Percentiles rank a stretch among this genome's conserved stretches.
phyloP scores from a whole-genome alignment of 2,113 vertebrate species.

The Elaphurus davidianus region DNA sequence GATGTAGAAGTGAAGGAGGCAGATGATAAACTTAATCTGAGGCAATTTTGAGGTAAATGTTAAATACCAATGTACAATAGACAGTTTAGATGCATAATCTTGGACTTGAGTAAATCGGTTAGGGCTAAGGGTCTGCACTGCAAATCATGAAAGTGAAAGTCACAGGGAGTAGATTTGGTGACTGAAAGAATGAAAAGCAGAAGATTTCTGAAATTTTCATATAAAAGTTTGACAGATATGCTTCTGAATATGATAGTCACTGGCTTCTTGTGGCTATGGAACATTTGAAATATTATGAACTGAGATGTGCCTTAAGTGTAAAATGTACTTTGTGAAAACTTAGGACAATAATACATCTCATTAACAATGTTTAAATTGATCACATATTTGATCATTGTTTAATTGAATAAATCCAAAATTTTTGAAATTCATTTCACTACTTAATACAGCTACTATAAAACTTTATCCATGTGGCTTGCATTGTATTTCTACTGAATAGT shows the following conservation, averaged over 20 bases:
- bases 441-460: not conserved
- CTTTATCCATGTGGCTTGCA: not conserved
- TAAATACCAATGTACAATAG: not conserved
- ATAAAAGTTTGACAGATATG: not conserved
- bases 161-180: not conserved
- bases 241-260: not conserved
- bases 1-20: not conserved
- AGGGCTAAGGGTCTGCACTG: not conserved
- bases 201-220: not conserved
- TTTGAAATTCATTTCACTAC: not conserved
- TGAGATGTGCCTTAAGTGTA: not conserved
- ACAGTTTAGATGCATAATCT: not conserved
- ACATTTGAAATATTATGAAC: not conserved
- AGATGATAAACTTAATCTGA: not conserved
- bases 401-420: not conserved
- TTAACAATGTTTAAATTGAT: not conserved
- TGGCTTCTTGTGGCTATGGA: not conserved
- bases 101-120: not conserved
- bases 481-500: not conserved
- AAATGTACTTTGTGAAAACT: not conserved
- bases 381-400: not conserved
- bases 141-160: not conserved
- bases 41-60: not conserved
- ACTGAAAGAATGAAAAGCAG: not conserved
- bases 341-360: not conserved